phyloP scores from a whole-genome alignment of 2,113 vertebrate genomes.

The Sturnira hondurensis region DNA sequence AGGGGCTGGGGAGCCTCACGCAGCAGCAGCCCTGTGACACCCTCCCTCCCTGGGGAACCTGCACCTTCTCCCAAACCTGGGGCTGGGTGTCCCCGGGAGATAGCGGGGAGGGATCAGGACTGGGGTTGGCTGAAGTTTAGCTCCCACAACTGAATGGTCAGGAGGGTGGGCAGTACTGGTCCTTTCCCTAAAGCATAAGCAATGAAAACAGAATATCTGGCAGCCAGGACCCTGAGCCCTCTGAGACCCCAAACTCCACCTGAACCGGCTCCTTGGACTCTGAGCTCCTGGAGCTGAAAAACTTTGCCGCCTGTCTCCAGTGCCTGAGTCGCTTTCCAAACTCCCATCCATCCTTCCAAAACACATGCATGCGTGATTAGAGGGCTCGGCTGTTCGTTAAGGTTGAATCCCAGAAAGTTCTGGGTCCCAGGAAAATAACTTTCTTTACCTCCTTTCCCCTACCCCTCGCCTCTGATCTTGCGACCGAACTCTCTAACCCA shows the following conservation, averaged over 20 bases:
- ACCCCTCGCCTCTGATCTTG: background rate
- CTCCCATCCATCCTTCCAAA: background rate
- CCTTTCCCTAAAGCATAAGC: background rate
- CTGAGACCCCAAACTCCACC: background rate
- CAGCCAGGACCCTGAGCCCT: background rate
- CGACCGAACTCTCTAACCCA: background rate
- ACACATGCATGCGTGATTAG: background rate
- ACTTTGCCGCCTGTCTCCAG: background rate
- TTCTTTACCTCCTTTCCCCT: background rate
- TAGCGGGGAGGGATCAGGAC: background rate
- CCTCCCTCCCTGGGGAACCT: background rate
- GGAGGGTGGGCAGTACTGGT: background rate
- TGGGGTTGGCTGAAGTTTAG: constrained; percentile 44
- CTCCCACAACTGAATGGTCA: background rate
- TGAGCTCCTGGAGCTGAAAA: background rate
- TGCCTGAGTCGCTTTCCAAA: background rate
- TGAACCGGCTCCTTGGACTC: background rate
- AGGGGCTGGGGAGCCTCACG: background rate
- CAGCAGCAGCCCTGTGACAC: background rate
- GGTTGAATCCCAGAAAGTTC: background rate
- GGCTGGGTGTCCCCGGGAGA: background rate
- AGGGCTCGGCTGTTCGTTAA: background rate
- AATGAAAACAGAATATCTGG: background rate
- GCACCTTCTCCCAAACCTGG: background rate
- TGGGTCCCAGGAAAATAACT: background rate